Evolutionary conservation across 2,888 invertebrate species (phyloP), one percentile per base, ranked within the genome.

Genomic region (Drosophila mayaguana): DNA sequence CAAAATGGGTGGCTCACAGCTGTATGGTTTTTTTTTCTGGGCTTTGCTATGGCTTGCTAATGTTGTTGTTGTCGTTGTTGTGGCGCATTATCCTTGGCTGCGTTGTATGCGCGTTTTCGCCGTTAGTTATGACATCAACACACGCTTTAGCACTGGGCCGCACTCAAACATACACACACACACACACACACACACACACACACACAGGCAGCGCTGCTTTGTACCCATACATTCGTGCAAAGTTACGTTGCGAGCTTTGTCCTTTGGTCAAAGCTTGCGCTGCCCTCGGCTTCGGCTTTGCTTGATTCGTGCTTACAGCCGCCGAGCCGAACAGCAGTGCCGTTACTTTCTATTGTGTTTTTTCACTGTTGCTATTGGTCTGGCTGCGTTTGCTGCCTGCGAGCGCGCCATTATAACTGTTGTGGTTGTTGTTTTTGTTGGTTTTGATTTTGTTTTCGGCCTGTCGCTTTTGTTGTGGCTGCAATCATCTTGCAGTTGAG

Each of bases 91-190:
- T 77, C 67, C 74, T 83, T 81, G 67, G 57, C 43, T 80, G 71
- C 73, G 66, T 57, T 64, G 69, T 64, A 62, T 71, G 70, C 53
- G 78, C 53, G 61, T 68, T 48, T 77, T 77, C 75, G 57, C 36
- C 65, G 63, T 62, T 68, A 53, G 45, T 83, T 84, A 87, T 89
- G 84, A 84, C 83, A 83, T 83, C 84, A 83, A 83, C 83, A 86
- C 81, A 89, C 81, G 87, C 73, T 88, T 84, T 63, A 67, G 60
- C 64, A 46, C 61, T 61, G 57, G 63, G 65, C 54, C 63, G 51
- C 62, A 20, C 56, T 61, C 50, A 50, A 48, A 54, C 51, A 54
- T 40, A 59, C 42, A 48, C 51, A 66, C 14, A 45, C 46, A 46
- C 51, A 54, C 43, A 59, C 42, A 48, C 51, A 66, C 14, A 45